Percentiles rank a stretch among this genome's conserved stretches.
These are phyloP conservation scores for Cremastinae sp. DNA, from an alignment of 2,888 invertebrate genomes.

Conservation along the genomic window DNA sequence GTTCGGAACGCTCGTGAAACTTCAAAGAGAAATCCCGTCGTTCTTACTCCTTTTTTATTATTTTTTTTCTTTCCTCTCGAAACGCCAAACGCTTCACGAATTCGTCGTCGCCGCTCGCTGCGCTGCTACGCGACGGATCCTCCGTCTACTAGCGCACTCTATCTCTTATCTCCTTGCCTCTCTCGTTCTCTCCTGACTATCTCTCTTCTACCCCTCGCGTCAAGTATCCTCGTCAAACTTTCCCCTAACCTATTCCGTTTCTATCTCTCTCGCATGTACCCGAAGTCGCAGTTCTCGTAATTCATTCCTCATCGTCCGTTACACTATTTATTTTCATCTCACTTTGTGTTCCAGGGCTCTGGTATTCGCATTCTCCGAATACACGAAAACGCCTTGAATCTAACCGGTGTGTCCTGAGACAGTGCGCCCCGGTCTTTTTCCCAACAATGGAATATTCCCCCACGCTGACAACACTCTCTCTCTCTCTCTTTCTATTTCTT, in stretches of 20 bases:
- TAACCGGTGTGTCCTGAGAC: conserved; percentile 59
- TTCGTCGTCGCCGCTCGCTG: conserved; percentile 30
- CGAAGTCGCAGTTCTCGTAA: conserved; percentile 27
- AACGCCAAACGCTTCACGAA: conserved; percentile 43
- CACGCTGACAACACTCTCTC: conserved; percentile 75
- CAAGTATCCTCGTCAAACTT: conserved; percentile 26
- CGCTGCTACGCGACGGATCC: conserved; percentile 48
- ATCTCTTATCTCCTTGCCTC: conserved; percentile 32
- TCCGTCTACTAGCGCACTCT: conserved; percentile 50
- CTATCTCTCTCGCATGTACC: conserved; percentile 36
- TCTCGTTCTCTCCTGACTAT: conserved; percentile 25
- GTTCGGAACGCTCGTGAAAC: neutral
- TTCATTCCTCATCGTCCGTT: conserved; percentile 11
- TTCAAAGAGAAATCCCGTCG: conserved; percentile 2
- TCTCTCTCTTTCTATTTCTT: conserved; percentile 14
- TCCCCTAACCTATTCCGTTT: conserved; percentile 19
- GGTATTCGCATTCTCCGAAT: conserved; percentile 40
- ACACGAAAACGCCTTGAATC: conserved; percentile 56
- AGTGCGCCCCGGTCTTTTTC: conserved; percentile 55
- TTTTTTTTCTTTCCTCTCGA: conserved; percentile 20
- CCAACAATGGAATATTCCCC: conserved; percentile 68
- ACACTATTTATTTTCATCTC: too few species aligned
- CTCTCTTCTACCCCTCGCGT: conserved; percentile 23
- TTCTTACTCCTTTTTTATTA: conserved; percentile 3
- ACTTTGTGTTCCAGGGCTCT: neutral